Base-by-base conservation (phyloP, 2,888 invertebrate genomes). In the Acrobasis consociella region DNA sequence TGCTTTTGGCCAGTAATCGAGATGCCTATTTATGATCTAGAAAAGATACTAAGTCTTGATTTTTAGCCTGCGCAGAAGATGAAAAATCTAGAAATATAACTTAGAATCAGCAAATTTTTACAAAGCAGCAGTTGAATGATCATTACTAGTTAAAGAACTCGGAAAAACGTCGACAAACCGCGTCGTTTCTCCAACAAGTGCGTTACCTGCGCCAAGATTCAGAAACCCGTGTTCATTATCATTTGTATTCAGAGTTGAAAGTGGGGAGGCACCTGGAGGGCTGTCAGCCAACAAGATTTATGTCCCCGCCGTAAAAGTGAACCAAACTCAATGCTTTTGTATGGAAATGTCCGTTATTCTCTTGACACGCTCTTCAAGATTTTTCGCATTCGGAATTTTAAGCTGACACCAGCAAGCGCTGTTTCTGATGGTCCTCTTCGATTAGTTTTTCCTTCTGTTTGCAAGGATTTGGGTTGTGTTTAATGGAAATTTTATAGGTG, bases 241-340 rank as follows among this genome's bases (percentile, higher is more conserved):
- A 85, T 89, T 87, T 86, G 84, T 89, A 86, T 87, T 87, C 87
- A 81, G 77, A 74, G 79, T 73, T 73, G 80, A 75, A 73, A 76
- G 76, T 72, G 71, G 75, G 62, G 73, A 75, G 65, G 78, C 86
- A 87, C 87, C 87, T 86, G 86, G 82, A 80, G 76, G 71, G 75
- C 82, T 86, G 87, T 85, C 86, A 81, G 75, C 76, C 75, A 65
- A 69, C 75, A 81, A 87, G 89, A 88, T 87, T 88, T 88, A 88
- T 87, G 83, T 81, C 69, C 72, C 68, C 64, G 70, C 69, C 71
- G 77, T 72, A 73, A 76, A 78, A 78, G 74, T 79, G 81, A 78
- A 80, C 83, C 80, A 82, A 85, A 83, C 80, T 80, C 78, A 66
- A 65, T 64, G 75, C 81, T 79, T 87, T 86, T 88, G 86, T 85